phyloP scores from a whole-genome alignment of 2,888 invertebrate species.

The Gasteruption jaculator region DNA sequence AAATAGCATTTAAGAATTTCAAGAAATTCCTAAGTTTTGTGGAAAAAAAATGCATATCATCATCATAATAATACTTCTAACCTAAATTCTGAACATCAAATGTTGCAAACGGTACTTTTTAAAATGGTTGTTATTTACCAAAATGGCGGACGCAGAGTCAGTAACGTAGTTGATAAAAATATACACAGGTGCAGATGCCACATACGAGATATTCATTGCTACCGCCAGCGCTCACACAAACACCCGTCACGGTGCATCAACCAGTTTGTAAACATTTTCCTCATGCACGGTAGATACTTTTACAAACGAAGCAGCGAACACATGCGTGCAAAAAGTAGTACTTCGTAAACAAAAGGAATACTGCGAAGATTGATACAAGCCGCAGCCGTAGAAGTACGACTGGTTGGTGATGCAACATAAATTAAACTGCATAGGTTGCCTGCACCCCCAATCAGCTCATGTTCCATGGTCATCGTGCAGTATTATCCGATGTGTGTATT shows the following conservation, averaged over 20 bases:
- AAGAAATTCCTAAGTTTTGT: too few relatives aligned
- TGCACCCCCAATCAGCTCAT: constrained; percentile 43
- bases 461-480: constrained; percentile 41
- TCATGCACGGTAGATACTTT: too few relatives aligned
- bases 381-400: constrained; percentile 34
- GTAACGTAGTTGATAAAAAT: too few relatives aligned
- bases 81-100: too few relatives aligned
- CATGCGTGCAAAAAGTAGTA: too few relatives aligned
- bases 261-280: constrained; percentile 1
- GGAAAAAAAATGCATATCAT: too few relatives aligned
- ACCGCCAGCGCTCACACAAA: neutral
- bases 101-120: constrained; percentile 9
- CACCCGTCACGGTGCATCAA: neutral
- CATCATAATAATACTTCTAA: too few relatives aligned
- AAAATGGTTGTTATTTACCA: constrained; percentile 9
- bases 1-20: too few relatives aligned
- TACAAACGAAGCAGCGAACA: too few relatives aligned
- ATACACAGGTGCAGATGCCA: neutral
- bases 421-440: constrained; percentile 43
- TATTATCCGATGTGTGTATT: constrained; percentile 34
- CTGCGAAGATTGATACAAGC: constrained; percentile 9
- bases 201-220: too few relatives aligned
- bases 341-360: too few relatives aligned
- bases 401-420: constrained; percentile 44
- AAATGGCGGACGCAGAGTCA: constrained; percentile 12